These are phyloP conservation scores for Lepus europaeus DNA, from an alignment of 2,113 vertebrate genomes.

Conservation along the genomic window DNA sequence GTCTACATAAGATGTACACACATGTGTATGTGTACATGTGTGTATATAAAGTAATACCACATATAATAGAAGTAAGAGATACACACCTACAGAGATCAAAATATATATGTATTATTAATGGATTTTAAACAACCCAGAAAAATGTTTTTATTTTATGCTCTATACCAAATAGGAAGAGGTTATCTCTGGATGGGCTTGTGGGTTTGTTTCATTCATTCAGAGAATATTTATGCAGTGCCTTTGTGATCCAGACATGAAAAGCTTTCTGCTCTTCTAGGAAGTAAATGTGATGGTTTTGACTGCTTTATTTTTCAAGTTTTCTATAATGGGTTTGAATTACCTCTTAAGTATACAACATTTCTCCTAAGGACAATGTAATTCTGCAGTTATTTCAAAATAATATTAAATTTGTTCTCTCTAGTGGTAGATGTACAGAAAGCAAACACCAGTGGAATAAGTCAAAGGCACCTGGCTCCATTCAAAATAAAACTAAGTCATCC, in stretches of 20 bases:
- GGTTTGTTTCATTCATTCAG: not conserved
- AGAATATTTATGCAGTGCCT: conserved; percentile 44
- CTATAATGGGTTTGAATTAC: not conserved
- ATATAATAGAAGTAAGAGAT: not conserved
- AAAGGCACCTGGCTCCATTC: not conserved
- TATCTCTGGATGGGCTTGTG: not conserved
- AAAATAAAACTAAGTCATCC: not conserved
- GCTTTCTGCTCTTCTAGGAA: not conserved
- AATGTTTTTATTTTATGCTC: conserved; percentile 30
- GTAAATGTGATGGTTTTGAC: not conserved
- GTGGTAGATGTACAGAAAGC: not conserved
- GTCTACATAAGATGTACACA: too few relatives aligned
- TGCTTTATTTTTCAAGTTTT: conserved; percentile 37
- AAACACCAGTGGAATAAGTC: not conserved
- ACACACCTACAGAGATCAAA: not conserved
- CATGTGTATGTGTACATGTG: not conserved
- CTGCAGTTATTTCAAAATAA: not conserved
- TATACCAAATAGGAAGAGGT: conserved; percentile 12
- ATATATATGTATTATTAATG: conserved; percentile 8
- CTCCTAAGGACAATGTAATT: conserved; percentile 22
- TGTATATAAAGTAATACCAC: not conserved
- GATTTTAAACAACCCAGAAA: not conserved
- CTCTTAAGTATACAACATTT: conserved; percentile 37
- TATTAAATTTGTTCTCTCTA: not conserved
- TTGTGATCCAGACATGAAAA: conserved; percentile 32